These are phyloP conservation scores for Pantala flavescens DNA, from an alignment of 1,140 invertebrate genomes.

Conservation along the genomic window DNA sequence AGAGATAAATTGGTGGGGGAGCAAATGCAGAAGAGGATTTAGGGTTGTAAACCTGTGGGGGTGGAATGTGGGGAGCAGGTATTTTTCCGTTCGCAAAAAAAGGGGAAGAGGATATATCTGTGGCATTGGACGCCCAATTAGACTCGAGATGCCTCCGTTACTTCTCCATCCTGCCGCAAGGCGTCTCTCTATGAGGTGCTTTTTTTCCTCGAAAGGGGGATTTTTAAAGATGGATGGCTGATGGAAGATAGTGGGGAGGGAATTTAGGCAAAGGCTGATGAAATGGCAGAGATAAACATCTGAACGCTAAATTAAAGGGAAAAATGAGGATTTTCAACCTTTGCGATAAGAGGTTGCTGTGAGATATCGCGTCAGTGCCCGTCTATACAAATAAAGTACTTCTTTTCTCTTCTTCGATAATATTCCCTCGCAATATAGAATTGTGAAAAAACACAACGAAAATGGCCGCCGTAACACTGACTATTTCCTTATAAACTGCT, in stretches of 20 bases:
- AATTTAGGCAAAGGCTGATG: background rate
- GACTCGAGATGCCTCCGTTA: conserved; percentile 2
- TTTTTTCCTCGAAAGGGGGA: background rate
- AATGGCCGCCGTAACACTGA: too few relatives aligned
- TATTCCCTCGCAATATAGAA: too few relatives aligned
- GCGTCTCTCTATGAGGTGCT: background rate
- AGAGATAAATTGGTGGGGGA: background rate
- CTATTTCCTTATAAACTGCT: too few relatives aligned
- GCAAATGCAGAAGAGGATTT: background rate
- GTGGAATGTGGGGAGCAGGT: background rate
- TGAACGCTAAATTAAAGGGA: too few relatives aligned
- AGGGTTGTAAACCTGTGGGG: background rate
- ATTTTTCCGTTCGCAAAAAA: background rate
- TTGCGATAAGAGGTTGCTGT: too few relatives aligned
- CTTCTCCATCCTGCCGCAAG: background rate
- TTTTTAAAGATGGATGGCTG: background rate
- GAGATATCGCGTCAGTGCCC: too few relatives aligned
- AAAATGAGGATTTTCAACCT: too few relatives aligned
- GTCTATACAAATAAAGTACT: too few relatives aligned
- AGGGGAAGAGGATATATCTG: background rate
- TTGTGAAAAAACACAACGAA: too few relatives aligned
- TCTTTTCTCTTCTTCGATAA: too few relatives aligned
- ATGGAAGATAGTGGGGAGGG: background rate
- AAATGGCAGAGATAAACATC: too few relatives aligned
- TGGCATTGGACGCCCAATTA: conserved; percentile 4